phyloP scores from a whole-genome alignment of 2,888 invertebrate species.

The Hermodice carunculata region DNA sequence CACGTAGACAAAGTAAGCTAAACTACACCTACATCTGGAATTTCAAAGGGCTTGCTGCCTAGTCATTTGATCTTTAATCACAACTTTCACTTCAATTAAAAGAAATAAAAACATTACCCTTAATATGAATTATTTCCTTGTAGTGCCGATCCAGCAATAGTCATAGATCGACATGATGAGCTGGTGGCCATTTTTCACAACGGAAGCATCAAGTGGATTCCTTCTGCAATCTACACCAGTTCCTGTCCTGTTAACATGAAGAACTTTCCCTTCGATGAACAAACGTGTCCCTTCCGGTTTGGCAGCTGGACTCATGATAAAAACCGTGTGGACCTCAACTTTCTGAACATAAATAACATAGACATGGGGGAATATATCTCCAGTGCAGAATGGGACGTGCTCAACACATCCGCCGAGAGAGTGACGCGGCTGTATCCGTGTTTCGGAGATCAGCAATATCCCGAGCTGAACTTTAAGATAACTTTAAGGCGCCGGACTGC shows the following conservation, averaged over 20 bases:
- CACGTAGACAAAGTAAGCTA: no score
- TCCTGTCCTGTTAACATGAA: conserved; percentile 64
- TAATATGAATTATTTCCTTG: no score
- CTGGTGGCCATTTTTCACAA: conserved; percentile 47
- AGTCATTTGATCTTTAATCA: not conserved
- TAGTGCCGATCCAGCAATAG: conserved; percentile 22
- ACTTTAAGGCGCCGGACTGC: conserved; percentile 58
- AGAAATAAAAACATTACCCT: not conserved
- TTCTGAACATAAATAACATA: conserved; percentile 41
- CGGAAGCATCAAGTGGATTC: conserved; percentile 55
- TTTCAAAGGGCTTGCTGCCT: no score
- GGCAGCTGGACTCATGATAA: conserved; percentile 66
- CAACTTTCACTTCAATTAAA: not conserved
- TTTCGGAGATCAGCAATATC: conserved; percentile 53
- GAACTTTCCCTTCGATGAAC: conserved; percentile 66
- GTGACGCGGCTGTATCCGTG: conserved; percentile 41
- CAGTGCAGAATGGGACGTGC: conserved; percentile 29
- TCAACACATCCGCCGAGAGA: conserved; percentile 4
- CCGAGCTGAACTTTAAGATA: conserved; percentile 59
- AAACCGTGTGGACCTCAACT: conserved; percentile 52
- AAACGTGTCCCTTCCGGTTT: conserved; percentile 64
- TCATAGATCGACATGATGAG: conserved; percentile 27
- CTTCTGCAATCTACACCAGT: conserved; percentile 64
- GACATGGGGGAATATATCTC: conserved; percentile 25
- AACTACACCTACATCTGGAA: no score